Conservation (phyloP, 2,113 vertebrate species). For the Cinclus cinclus region DNA sequence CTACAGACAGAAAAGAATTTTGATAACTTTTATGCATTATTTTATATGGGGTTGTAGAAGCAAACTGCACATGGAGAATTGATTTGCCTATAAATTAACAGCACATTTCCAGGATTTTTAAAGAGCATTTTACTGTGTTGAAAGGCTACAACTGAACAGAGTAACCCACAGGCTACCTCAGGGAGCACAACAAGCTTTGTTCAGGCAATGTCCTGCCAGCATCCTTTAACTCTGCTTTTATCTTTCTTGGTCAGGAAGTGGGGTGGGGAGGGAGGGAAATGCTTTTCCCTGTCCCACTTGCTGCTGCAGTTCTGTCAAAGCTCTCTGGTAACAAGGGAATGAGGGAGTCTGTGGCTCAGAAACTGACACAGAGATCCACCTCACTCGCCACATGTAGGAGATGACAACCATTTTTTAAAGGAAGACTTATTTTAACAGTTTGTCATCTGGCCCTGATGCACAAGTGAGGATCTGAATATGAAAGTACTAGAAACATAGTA, state of each 20-base stretch:
- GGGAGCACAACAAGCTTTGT: neutral
- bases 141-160: neutral
- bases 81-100: neutral
- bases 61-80: neutral
- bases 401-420: neutral
- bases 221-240: conserved; percentile 15
- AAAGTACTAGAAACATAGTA: neutral
- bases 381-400: neutral
- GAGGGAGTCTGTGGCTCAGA: neutral
- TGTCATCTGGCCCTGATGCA: neutral
- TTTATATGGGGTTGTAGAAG: neutral
- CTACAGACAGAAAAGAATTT: neutral
- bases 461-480: neutral
- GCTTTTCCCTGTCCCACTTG: neutral
- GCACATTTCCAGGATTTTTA: neutral
- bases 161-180: neutral
- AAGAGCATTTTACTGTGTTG: neutral
- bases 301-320: neutral
- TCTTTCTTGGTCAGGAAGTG: neutral
- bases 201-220: neutral
- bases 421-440: neutral
- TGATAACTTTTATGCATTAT: neutral
- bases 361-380: neutral
- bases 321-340: neutral
- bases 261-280: neutral